A percentile compares a stretch with the other conserved stretches of the same genome.
phyloP scores from a whole-genome alignment of 1,140 invertebrate genomes.

The Choristoneura fumiferana region DNA sequence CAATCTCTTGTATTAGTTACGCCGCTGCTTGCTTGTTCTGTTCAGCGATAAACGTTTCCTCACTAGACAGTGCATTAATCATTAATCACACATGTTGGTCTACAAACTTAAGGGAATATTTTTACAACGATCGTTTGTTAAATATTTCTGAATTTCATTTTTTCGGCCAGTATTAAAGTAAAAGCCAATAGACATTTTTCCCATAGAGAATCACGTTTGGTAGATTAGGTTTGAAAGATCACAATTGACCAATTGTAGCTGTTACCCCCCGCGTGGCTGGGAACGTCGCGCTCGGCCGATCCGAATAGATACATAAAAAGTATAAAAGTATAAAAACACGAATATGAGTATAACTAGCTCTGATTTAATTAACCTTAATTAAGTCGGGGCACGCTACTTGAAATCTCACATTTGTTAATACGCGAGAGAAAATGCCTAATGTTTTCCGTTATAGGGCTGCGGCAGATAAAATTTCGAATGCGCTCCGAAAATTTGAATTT shows the following conservation, averaged over 20 bases:
- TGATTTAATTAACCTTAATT: conserved; percentile 69
- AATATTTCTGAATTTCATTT: background rate
- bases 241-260: conserved; percentile 14
- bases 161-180: background rate
- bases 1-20: conserved; percentile 76
- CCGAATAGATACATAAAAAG: conserved; percentile 29
- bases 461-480: too few relatives aligned
- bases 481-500: background rate
- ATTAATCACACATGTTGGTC: conserved; percentile 40
- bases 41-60: conserved; percentile 64
- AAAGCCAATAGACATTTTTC: background rate
- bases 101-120: background rate
- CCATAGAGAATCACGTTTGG: background rate
- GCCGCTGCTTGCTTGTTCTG: conserved; percentile 69
- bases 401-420: conserved; percentile 48
- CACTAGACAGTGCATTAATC: conserved; percentile 59
- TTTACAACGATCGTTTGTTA: background rate
- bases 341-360: conserved; percentile 44
- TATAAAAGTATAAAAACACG: conserved; percentile 24
- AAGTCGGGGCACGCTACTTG: conserved; percentile 47
- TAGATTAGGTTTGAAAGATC: conserved; percentile 10
- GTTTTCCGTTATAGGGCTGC: background rate
- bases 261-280: conserved; percentile 12
- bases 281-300: conserved; percentile 11
- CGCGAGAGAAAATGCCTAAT: conserved; percentile 15